These are phyloP conservation scores for Tenthredo distinguenda DNA, from an alignment of 2,888 invertebrate species.

Conservation along the genomic window DNA sequence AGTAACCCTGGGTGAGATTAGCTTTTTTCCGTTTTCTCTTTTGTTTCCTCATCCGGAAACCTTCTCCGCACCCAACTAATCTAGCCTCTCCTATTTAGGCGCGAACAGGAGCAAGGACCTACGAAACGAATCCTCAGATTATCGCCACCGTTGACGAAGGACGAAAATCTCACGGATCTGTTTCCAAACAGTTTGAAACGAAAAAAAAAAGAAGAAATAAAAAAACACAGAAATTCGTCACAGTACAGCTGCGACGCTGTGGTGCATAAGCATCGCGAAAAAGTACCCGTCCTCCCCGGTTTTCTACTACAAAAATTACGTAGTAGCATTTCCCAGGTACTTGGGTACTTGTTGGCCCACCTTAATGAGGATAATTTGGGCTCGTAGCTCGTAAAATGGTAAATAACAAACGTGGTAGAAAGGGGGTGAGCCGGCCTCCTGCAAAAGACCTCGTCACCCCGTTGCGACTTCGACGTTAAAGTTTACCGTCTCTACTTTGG, in stretches of 20 bases:
- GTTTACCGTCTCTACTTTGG: conserved; percentile 16
- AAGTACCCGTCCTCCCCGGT: neutral
- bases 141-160: neutral
- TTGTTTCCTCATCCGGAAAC: neutral
- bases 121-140: conserved; percentile 3
- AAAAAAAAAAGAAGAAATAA: neutral
- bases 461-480: conserved; percentile 23
- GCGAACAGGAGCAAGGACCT: conserved; percentile 16
- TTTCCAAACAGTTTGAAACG: neutral
- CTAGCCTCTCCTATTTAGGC: neutral
- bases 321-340: neutral
- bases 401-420: conserved; percentile 11
- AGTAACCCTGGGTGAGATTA: conserved; percentile 20
- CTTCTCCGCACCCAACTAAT: conserved; percentile 18
- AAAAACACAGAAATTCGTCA: neutral
- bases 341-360: neutral
- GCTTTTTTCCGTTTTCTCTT: neutral
- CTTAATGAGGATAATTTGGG: conserved; percentile 33
- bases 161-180: neutral
- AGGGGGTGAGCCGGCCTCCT: neutral
- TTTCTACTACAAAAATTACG: neutral
- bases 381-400: conserved; percentile 17
- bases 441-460: neutral
- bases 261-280: neutral
- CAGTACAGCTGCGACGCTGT: neutral